Evolutionary conservation across 2,888 invertebrate genomes (phyloP), one percentile per base, ranked within the genome.

Genomic region (Branchipolynoe longqiensis): DNA sequence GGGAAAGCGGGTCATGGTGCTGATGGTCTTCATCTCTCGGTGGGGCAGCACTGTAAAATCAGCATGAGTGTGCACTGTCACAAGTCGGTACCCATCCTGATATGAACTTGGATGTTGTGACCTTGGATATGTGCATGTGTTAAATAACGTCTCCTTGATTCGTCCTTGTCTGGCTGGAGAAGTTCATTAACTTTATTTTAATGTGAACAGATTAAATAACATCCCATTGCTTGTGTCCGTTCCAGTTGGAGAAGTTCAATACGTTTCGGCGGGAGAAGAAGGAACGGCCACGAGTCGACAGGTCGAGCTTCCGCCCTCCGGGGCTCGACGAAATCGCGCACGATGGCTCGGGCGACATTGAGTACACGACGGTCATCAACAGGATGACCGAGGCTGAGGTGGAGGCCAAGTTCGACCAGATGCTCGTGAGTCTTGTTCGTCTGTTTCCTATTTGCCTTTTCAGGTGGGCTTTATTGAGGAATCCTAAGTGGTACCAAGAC

Each of bases 351-450:
- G 85, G 54, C 1, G 85, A 82, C 54, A n/a, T 48, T 22, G 48
- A 62, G 12, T 73, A 89, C 12, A 87, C 90, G 73, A 87, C 88
- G 38, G 33, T 82, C 82, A 89, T 91, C 86, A 87, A 94, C 91
- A 94, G 94, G 92, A 95, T 96, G 95, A 95, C 96, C 90, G 96
- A 96, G 87, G 95, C 95, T 36, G 96, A 96, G 90, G 95, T 97
- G 89, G 88, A 96, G 91, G 94, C 95, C 84, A 95, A 95, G 90
- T 97, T 97, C 92, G 97, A 97, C 94, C 96, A 96, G 92, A 96
- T 97, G 96, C 94, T 97, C 95, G 97, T 97, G 91, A 94, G 92
- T 89, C n/a, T n/a, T n/a, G n/a, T n/a, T n/a, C n/a, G n/a, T n/a
- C n/a, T n/a, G n/a, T n/a, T n/a, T n/a, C n/a, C n/a, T n/a, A n/a